Percentiles rank a stretch among this genome's conserved stretches.
These are phyloP conservation scores for Myiagra hebetior DNA, from an alignment of 2,113 vertebrate species.

Conservation along the genomic window DNA sequence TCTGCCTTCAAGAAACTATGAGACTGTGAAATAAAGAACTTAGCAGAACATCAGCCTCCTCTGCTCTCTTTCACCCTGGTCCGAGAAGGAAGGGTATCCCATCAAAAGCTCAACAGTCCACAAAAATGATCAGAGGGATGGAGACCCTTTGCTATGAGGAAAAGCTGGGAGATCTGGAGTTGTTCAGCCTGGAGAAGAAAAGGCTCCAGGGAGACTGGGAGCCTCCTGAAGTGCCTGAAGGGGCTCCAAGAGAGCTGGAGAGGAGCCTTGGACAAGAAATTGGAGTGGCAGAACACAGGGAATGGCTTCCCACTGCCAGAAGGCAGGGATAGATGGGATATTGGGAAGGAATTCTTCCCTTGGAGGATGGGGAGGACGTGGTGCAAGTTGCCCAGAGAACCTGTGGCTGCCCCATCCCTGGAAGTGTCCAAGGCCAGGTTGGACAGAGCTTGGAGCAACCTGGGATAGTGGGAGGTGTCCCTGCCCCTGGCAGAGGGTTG, in stretches of 20 bases:
- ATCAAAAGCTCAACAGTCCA: no score
- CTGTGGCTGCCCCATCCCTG: background rate
- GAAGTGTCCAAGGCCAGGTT: rapidly evolving
- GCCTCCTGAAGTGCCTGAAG: rapidly evolving
- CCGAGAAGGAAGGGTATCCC: no score
- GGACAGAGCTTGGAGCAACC: background rate
- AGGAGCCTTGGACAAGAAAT: background rate
- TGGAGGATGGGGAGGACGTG: rapidly evolving
- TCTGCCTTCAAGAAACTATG: no score
- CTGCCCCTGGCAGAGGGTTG: rapidly evolving
- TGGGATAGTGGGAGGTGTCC: background rate
- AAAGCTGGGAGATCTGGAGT: rapidly evolving
- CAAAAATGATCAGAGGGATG: rapidly evolving
- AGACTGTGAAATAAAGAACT: no score
- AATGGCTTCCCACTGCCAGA: background rate
- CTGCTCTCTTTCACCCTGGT: no score
- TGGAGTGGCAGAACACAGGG: rapidly evolving
- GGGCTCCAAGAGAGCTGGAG: rapidly evolving
- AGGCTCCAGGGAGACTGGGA: rapidly evolving
- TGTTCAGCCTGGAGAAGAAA: background rate
- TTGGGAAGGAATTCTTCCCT: rapidly evolving
- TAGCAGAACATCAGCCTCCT: no score
- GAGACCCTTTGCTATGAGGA: rapidly evolving
- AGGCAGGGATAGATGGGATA: rapidly evolving
- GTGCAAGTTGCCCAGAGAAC: rapidly evolving